phyloP scores from a whole-genome alignment of 2,888 invertebrate species.

The Encarsia formosa region DNA sequence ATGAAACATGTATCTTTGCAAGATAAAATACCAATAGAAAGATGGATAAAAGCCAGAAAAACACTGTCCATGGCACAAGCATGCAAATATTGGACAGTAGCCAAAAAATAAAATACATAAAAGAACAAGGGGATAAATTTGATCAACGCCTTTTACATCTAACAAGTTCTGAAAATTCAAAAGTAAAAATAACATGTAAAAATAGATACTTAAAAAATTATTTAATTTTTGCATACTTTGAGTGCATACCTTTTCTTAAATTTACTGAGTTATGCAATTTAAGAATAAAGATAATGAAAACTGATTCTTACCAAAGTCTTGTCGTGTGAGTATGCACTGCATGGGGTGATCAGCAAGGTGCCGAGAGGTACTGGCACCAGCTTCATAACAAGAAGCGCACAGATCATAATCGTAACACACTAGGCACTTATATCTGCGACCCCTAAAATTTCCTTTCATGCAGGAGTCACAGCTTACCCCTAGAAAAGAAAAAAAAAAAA shows the following conservation, averaged over 20 bases:
- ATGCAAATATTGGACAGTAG: slow-evolving; percentile 23
- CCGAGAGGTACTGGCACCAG: slow-evolving; percentile 83
- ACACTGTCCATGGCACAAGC: slow-evolving; percentile 24
- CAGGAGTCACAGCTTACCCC: slow-evolving; percentile 99
- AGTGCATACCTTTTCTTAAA: neutral
- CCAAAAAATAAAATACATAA: slow-evolving; percentile 24
- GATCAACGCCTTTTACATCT: slow-evolving; percentile 3
- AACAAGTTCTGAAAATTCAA: slow-evolving; percentile 5
- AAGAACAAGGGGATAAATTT: slow-evolving; percentile 12
- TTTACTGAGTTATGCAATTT: no score
- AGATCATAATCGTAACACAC: slow-evolving; percentile 99
- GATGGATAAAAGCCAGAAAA: slow-evolving; percentile 29
- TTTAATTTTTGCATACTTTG: neutral
- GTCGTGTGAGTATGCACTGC: slow-evolving; percentile 96
- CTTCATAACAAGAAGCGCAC: slow-evolving; percentile 93
- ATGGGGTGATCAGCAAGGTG: slow-evolving; percentile 97
- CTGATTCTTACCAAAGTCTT: slow-evolving; percentile 80
- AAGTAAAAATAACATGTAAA: neutral
- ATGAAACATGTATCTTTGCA: slow-evolving; percentile 21
- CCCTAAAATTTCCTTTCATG: slow-evolving; percentile 95
- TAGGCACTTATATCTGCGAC: slow-evolving; percentile 97
- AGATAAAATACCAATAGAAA: slow-evolving; percentile 17
- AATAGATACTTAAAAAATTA: neutral
- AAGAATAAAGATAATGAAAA: neutral
- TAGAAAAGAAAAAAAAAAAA: slow-evolving; percentile 42